Conservation (phyloP, 2,888 invertebrate genomes). For the Quadroppia sp. region DNA sequence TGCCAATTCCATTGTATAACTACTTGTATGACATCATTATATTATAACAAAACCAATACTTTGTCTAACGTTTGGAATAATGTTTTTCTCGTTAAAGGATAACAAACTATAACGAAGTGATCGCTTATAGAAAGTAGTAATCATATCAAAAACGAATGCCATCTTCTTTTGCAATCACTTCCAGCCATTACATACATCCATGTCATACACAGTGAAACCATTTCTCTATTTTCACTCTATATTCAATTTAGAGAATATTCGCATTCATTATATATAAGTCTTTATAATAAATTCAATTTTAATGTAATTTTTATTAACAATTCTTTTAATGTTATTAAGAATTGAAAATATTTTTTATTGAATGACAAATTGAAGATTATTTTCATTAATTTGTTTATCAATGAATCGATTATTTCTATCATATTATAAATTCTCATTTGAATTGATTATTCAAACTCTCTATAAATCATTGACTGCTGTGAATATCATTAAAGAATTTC, state of each 20-base stretch:
- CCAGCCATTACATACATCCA: background rate
- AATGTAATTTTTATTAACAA: too few relatives aligned
- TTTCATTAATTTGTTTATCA: too few relatives aligned
- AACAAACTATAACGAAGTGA: slow-evolving; percentile 33
- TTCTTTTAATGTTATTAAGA: too few relatives aligned
- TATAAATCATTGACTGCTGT: background rate
- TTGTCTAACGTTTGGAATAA: slow-evolving; percentile 15
- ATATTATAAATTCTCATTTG: background rate
- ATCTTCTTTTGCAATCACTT: background rate
- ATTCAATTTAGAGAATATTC: too few relatives aligned
- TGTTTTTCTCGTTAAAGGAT: slow-evolving; percentile 30
- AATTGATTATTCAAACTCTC: background rate
- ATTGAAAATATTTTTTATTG: too few relatives aligned
- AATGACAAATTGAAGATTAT: too few relatives aligned
- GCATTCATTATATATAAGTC: too few relatives aligned
- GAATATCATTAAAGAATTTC: slow-evolving; percentile 6
- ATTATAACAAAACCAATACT: slow-evolving; percentile 34
- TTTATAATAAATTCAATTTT: too few relatives aligned
- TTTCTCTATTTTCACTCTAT: too few relatives aligned
- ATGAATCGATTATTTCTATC: too few relatives aligned
- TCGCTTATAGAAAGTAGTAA: slow-evolving; percentile 33
- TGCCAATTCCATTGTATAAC: slow-evolving; percentile 11
- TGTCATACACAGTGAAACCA: too few relatives aligned
- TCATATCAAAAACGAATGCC: slow-evolving; percentile 1
- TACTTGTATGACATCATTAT: background rate